Evolutionary conservation across 37 sponge, comb jelly and placozoan species (phyloP).

Genomic region (Chondrilla cf. caribensis): DNA sequence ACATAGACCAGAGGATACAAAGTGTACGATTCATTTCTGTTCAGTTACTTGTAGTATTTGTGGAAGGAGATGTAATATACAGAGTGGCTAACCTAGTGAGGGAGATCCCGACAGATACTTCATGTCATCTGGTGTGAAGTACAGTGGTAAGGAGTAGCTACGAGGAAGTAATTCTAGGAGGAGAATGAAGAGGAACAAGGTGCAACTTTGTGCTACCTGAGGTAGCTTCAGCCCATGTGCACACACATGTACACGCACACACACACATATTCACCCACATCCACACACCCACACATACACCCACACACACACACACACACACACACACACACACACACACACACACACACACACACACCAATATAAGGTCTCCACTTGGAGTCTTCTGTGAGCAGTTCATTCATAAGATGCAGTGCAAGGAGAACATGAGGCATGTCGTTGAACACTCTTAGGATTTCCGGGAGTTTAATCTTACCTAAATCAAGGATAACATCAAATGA

Average conservation of each 20-base stretch:
- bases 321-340: background rate
- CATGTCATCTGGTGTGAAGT: slow-evolving; percentile 58
- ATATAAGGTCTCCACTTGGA: slow-evolving; percentile 84
- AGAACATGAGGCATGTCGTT: slow-evolving; percentile 70
- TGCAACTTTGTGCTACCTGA: slow-evolving; percentile 1
- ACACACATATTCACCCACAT: background rate
- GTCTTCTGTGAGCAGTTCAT: slow-evolving; percentile 35
- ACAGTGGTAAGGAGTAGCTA: slow-evolving; percentile 57
- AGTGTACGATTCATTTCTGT: too few species aligned
- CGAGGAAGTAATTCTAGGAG: slow-evolving; percentile 58
- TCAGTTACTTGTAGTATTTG: too few species aligned
- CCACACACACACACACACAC: background rate
- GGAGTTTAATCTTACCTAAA: slow-evolving; percentile 3
- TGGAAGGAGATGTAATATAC: too few species aligned
- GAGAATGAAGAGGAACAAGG: slow-evolving; percentile 1
- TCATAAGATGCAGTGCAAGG: slow-evolving; percentile 62
- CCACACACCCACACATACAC: too few species aligned
- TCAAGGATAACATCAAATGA: too few species aligned
- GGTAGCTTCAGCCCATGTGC: background rate
- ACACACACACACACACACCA: slow-evolving; percentile 30
- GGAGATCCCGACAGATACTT: slow-evolving; percentile 54
- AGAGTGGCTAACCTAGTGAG: slow-evolving; percentile 31
- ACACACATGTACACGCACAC: background rate
- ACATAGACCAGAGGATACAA: too few species aligned
- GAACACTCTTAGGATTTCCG: slow-evolving; percentile 30